A percentile compares a stretch with the other conserved stretches of the same genome.
Conservation (phyloP, 2,888 invertebrate genomes). For the Petrolisthes manimaculis region DNA sequence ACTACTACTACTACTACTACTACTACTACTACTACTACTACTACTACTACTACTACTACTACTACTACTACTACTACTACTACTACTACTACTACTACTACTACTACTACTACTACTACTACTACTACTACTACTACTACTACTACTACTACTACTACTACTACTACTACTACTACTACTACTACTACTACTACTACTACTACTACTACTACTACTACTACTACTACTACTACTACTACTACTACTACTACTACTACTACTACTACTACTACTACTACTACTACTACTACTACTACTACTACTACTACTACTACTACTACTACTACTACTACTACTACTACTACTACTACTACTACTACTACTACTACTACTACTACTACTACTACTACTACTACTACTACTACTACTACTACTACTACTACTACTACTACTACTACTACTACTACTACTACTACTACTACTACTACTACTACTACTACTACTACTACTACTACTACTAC, state of each 20-base stretch:
- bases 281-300: not conserved
- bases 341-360: not conserved
- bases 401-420: not conserved
- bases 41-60: not conserved
- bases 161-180: not conserved
- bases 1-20: no score
- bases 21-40: not conserved
- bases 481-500: no score
- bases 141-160: not conserved
- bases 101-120: not conserved
- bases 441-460: no score
- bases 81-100: not conserved
- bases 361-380: not conserved
- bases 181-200: not conserved
- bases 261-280: slow-evolving; percentile 3
- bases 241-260: slow-evolving; percentile 3
- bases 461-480: no score
- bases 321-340: not conserved
- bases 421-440: no score
- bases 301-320: not conserved
- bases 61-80: not conserved
- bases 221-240: slow-evolving; percentile 3
- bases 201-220: not conserved
- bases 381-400: not conserved
- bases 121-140: not conserved